Conservation (phyloP, 2,888 invertebrate genomes). For the Dugesia japonica region DNA sequence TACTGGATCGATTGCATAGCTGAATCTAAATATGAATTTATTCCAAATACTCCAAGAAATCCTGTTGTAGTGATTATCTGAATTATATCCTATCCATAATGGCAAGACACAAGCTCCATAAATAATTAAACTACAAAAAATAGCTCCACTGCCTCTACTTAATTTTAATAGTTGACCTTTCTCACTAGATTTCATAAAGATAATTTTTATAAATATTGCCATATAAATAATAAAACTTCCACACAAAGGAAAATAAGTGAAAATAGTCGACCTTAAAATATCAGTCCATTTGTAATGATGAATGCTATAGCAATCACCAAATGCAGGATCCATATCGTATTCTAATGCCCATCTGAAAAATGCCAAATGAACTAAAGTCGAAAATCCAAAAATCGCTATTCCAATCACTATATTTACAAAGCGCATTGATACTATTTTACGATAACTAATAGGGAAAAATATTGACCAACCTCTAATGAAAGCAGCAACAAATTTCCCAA, state of each 20-base stretch:
- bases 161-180: conserved; percentile 5
- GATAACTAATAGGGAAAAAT: conserved; percentile 23
- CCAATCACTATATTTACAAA: background rate
- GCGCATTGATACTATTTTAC: background rate
- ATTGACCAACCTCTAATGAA: conserved; percentile 20
- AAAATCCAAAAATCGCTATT: background rate
- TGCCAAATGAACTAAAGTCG: conserved; percentile 6
- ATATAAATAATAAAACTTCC: background rate
- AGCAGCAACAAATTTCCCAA: conserved; percentile 22
- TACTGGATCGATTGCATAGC: conserved; percentile 30
- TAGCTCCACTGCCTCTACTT: conserved; percentile 25
- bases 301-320: conserved; percentile 6
- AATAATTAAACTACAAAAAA: conserved; percentile 28
- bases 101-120: conserved; percentile 29
- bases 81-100: conserved; percentile 15
- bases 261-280: background rate
- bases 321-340: background rate
- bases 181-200: background rate
- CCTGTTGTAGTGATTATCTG: background rate
- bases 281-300: background rate
- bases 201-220: conserved; percentile 6
- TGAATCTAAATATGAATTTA: conserved; percentile 29
- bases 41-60: conserved; percentile 21
- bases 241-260: conserved; percentile 25
- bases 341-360: background rate